Evolutionary conservation across 2,113 vertebrate genomes (phyloP).

Genomic region (Azemiops feae): DNA sequence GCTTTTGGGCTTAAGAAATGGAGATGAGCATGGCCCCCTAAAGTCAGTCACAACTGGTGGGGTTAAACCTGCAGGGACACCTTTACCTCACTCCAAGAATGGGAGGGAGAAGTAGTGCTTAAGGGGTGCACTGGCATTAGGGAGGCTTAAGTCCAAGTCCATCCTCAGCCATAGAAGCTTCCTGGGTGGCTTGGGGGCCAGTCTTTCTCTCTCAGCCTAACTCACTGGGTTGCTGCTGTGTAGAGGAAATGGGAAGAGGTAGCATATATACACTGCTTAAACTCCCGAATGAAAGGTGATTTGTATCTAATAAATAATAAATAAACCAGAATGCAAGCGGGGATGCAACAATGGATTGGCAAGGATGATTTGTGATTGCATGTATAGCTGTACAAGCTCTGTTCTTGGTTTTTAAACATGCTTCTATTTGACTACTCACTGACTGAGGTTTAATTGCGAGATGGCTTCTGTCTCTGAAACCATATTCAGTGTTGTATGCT

Average conservation of each 20-base stretch:
- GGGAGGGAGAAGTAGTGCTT: neutral
- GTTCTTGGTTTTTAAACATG: conserved; percentile 4
- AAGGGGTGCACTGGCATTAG: neutral
- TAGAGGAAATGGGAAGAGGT: neutral
- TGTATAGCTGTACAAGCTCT: neutral
- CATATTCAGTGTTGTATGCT: neutral
- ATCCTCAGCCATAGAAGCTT: neutral
- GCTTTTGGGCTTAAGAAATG: neutral
- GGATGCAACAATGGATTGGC: neutral
- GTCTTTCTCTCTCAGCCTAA: neutral
- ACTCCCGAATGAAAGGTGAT: neutral
- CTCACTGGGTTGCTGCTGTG: neutral
- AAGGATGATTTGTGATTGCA: no score
- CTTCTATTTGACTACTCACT: neutral
- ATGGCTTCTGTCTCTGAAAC: neutral
- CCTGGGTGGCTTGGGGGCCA: neutral
- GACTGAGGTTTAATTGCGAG: neutral
- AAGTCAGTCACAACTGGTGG: neutral
- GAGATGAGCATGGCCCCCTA: neutral
- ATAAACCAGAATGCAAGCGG: neutral
- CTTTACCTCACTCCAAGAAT: neutral
- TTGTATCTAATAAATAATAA: neutral
- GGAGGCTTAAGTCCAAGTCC: neutral
- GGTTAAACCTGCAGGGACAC: neutral
- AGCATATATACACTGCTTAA: neutral